These are phyloP conservation scores for Myiotriccus ornatus DNA, from an alignment of 2,797 vertebrate genomes.

Conservation along the genomic window DNA sequence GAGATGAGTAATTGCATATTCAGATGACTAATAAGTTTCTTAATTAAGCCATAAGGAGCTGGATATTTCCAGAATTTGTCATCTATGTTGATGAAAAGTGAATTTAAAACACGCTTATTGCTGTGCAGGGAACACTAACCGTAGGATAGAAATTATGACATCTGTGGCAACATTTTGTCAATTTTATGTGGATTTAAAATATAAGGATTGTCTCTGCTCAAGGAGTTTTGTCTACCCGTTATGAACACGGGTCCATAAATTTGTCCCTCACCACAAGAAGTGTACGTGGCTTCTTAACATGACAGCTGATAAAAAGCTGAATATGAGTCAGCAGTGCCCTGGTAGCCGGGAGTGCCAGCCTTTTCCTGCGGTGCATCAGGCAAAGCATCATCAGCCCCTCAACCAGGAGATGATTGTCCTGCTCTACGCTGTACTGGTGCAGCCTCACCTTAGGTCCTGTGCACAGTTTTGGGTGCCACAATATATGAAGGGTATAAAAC, in stretches of 20 bases:
- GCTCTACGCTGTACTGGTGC: rapidly evolving
- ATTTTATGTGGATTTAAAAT: neutral
- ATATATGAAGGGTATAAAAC: neutral
- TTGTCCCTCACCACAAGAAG: neutral
- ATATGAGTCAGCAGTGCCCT: rapidly evolving
- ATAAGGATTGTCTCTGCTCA: neutral
- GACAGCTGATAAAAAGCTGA: rapidly evolving
- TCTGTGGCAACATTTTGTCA: neutral
- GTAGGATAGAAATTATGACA: neutral
- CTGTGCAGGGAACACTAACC: neutral
- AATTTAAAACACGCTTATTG: neutral
- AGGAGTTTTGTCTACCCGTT: neutral
- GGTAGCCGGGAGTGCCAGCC: neutral
- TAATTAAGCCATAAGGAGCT: conserved; percentile 12
- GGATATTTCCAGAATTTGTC: conserved; percentile 9
- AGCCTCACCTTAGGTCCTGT: neutral
- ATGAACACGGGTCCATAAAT: neutral
- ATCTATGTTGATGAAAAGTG: neutral
- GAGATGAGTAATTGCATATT: conserved; percentile 16
- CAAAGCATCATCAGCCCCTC: rapidly evolving
- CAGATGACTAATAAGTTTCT: conserved; percentile 33
- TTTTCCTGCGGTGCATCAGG: rapidly evolving
- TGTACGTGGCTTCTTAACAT: neutral
- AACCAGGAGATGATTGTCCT: neutral
- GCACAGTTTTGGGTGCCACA: neutral